These are phyloP conservation scores for Drosophila simulans DNA, from an alignment of 1,140 invertebrate species.

Conservation along the genomic window DNA sequence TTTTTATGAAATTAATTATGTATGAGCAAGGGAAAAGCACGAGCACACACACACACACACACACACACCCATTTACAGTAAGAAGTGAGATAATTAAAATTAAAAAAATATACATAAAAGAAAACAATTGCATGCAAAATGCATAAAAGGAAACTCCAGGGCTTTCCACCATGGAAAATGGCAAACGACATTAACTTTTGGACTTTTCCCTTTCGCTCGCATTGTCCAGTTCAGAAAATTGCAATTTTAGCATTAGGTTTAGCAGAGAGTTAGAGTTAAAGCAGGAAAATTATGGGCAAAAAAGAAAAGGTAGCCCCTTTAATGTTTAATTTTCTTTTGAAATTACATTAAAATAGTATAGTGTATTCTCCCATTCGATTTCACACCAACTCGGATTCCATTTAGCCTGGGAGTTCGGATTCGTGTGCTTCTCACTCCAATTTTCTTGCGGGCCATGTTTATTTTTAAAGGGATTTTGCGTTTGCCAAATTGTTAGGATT, in stretches of 20 bases:
- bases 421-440: too few species aligned
- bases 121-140: conserved; percentile 11
- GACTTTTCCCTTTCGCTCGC: neutral
- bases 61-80: conserved; percentile 5
- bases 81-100: conserved; percentile 26
- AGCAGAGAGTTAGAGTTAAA: neutral
- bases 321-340: neutral
- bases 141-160: conserved; percentile 5
- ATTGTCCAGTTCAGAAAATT: neutral
- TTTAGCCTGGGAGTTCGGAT: neutral
- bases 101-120: conserved; percentile 5
- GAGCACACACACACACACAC: conserved; percentile 11
- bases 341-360: too few species aligned
- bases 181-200: conserved; percentile 3
- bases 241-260: neutral
- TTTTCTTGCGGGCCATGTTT: conserved; percentile 3
- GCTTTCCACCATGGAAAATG: conserved; percentile 1
- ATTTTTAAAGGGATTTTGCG: conserved; percentile 32
- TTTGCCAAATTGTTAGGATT: conserved; percentile 36
- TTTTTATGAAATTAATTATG: conserved; percentile 73
- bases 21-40: conserved; percentile 17
- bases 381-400: neutral
- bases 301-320: too few species aligned
- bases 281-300: neutral
- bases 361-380: neutral